phyloP scores from a whole-genome alignment of 37 sponge, comb jelly and placozoan species.

The Ianthella basta region DNA sequence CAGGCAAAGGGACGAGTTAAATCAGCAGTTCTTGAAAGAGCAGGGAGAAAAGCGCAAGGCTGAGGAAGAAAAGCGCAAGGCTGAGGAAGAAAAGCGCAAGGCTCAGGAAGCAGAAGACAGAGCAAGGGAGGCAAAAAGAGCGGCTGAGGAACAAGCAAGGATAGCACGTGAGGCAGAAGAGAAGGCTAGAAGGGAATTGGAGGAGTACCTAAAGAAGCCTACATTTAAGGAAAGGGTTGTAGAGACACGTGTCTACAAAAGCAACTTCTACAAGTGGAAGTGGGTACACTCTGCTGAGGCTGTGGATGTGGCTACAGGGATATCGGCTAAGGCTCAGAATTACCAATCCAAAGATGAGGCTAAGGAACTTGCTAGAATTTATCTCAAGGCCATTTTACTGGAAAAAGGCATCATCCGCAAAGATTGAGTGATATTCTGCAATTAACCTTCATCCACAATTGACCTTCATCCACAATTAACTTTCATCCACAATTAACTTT shows the following conservation, averaged over 20 bases:
- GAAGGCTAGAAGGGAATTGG: no score
- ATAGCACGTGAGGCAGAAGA: no score
- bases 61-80: constrained; percentile 6
- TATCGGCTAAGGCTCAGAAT: constrained; percentile 13
- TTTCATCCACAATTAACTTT: no score
- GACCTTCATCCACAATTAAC: no score
- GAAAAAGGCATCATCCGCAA: constrained; percentile 23
- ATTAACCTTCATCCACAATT: no score
- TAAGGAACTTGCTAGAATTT: background rate
- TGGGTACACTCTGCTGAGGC: background rate
- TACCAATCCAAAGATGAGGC: constrained; percentile 21
- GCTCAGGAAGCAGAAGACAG: background rate
- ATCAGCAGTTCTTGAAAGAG: constrained; percentile 16
- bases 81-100: background rate
- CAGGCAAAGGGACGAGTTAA: background rate
- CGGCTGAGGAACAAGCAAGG: no score
- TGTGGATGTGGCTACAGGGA: constrained; percentile 13
- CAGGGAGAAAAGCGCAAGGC: background rate
- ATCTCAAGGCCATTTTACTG: constrained; percentile 17
- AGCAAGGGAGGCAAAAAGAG: no score
- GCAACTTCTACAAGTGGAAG: constrained; percentile 9
- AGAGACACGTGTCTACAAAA: background rate
- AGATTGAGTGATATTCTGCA: background rate
- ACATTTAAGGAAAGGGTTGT: no score
- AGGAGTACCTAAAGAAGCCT: no score